Evolutionary conservation across 2,113 vertebrate species (phyloP), one percentile per base, ranked within the genome.

Genomic region (Drymodes brunneopygia): DNA sequence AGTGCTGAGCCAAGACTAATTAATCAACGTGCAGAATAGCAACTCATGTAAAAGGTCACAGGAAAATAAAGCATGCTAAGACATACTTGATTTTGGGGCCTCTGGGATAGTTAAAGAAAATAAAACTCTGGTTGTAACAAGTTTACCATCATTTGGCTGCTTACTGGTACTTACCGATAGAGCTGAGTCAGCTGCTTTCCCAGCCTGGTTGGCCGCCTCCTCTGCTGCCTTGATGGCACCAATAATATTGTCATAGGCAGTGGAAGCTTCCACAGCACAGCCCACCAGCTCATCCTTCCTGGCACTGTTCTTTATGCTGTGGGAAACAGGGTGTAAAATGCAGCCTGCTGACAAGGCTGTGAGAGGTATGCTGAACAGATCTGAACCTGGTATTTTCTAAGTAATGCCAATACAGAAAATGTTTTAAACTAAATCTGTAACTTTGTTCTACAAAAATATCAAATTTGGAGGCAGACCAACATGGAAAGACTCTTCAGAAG

Each of bases 201-300:
- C 96, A 64, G 99, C 99, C 90, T 98, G 98, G 24, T 97, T 98
- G 22, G 99, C 99, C 0, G 99, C 99, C 10, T 98, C 98, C 88
- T 99, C 98, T 0, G 99, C 99, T 0, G 98, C 99, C 48, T 98
- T 98, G 80, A 99, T 98, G 50, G 99, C 98, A 6, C 98, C 98
- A 44, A 99, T 98, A 91, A 99, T 99, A 94, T 98, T 99, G 90
- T 99, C 99, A 56, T 99, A 99, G 64, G 98, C 98, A 4, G 98
- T 98, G 29, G 99, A 98, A 14, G 98, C 99, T 12, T 99, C 98
- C 84, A 99, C 98, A 18, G 99, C 98, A 8, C 98, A 97, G n/a
- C 97, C 98, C 15, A 99, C 98, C 47, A 99, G 93, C 14, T 98
- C 86, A 0, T 97, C 98, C 28, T 95, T 98, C 44, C 98, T 99